A percentile compares a stretch with the other conserved stretches of the same genome.
phyloP scores from a whole-genome alignment of 2,888 invertebrate species.

The Aphidius colemani region DNA sequence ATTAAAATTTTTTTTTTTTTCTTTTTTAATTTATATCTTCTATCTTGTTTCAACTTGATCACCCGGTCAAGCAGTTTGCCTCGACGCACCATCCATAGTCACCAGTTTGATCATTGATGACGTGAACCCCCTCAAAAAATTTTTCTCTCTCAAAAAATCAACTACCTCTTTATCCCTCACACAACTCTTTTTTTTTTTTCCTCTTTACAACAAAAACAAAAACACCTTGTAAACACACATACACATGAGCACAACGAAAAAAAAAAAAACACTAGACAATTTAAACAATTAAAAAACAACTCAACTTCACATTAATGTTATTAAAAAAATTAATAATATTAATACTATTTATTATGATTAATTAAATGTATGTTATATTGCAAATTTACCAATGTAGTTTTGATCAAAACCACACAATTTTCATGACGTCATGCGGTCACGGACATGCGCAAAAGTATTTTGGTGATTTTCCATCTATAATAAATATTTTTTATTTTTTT shows the following conservation, averaged over 20 bases:
- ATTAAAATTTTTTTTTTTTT: background rate
- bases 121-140: background rate
- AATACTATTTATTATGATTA: too few species aligned
- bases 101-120: too few species aligned
- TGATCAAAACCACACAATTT: conserved; percentile 56
- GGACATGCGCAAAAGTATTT: conserved; percentile 58
- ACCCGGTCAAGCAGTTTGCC: too few species aligned
- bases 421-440: conserved; percentile 58
- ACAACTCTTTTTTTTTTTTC: conserved; percentile 8
- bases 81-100: too few species aligned
- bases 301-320: too few species aligned
- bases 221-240: background rate
- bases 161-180: conserved; percentile 15
- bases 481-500: conserved; percentile 25
- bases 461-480: conserved; percentile 59
- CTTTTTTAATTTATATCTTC: conserved; percentile 31
- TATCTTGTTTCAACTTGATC: background rate
- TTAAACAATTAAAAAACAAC: too few species aligned
- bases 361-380: too few species aligned
- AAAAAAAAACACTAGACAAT: conserved; percentile 17
- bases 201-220: conserved; percentile 18
- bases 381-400: conserved; percentile 11
- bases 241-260: conserved; percentile 2
- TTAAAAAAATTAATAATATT: too few species aligned
- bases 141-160: conserved; percentile 9